A percentile compares a stretch with the other conserved stretches of the same genome.
Evolutionary conservation across 1,140 invertebrate species (phyloP).

Genomic region (Bombus superbus): DNA sequence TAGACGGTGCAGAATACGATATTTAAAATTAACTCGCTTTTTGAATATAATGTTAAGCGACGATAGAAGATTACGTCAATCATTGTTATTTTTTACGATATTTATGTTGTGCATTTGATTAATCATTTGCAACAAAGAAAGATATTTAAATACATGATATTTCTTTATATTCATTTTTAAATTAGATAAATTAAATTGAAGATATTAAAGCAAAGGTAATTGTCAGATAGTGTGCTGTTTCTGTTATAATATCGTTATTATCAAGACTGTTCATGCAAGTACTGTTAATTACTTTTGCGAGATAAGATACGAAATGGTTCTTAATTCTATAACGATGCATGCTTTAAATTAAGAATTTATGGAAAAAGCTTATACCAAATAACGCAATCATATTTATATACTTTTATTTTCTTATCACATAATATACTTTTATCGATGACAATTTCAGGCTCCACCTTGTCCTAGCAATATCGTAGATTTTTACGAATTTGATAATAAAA

Average conservation of each 20-base stretch:
- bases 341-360: not conserved
- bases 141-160: too few species aligned
- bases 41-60: not conserved
- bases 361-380: not conserved
- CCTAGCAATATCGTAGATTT: not conserved
- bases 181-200: too few species aligned
- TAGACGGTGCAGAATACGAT: conserved; percentile 84
- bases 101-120: too few species aligned
- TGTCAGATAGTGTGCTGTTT: too few species aligned
- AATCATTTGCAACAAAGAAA: too few species aligned
- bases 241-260: too few species aligned
- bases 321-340: not conserved
- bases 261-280: too few species aligned
- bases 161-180: too few species aligned
- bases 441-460: not conserved
- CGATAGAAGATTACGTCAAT: not conserved
- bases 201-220: too few species aligned
- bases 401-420: conserved; percentile 21
- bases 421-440: not conserved
- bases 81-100: not conserved
- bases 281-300: not conserved
- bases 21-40: conserved; percentile 67
- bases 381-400: conserved; percentile 4
- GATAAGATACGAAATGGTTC: not conserved
- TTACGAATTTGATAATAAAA: conserved; percentile 2